Percentiles rank a stretch among this genome's conserved stretches.
Evolutionary conservation across 2,888 invertebrate species (phyloP).

Genomic region (Lacanobia wlatinum): DNA sequence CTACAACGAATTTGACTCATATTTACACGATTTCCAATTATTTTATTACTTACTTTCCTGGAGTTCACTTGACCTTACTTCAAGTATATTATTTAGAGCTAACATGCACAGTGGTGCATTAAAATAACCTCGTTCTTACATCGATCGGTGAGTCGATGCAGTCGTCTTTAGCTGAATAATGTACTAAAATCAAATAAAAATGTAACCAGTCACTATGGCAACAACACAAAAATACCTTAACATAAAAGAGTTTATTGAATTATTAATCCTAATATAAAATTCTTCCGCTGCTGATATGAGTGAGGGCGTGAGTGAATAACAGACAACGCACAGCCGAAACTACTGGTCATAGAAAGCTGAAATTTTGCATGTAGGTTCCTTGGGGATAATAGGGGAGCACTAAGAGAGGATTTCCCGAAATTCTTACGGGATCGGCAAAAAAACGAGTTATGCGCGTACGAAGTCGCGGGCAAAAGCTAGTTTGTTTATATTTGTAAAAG

Average conservation of each 20-base stretch:
- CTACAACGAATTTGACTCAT: not conserved
- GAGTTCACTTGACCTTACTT: not conserved
- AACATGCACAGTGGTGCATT: not conserved
- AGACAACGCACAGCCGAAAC: too few relatives aligned
- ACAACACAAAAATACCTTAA: not conserved
- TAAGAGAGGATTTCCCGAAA: too few relatives aligned
- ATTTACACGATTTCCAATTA: not conserved
- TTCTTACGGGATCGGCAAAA: too few relatives aligned
- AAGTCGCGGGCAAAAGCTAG: too few relatives aligned
- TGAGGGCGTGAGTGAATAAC: too few relatives aligned
- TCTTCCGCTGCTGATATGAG: too few relatives aligned
- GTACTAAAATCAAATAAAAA: not conserved
- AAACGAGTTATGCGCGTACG: too few relatives aligned
- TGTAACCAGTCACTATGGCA: slow-evolving; percentile 11
- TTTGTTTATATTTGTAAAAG: not conserved
- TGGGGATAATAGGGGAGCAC: too few relatives aligned
- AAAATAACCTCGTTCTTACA: not conserved
- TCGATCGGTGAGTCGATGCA: slow-evolving; percentile 7
- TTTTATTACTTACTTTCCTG: not conserved
- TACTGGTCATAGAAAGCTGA: too few relatives aligned
- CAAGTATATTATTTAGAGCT: not conserved
- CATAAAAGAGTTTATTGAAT: too few relatives aligned
- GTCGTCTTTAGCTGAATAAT: not conserved
- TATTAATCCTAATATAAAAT: too few relatives aligned
- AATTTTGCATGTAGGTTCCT: too few relatives aligned